Percentiles rank a stretch among this genome's conserved stretches.
phyloP scores from a whole-genome alignment of 2,113 vertebrate genomes.

The Festucalex cinctus region DNA sequence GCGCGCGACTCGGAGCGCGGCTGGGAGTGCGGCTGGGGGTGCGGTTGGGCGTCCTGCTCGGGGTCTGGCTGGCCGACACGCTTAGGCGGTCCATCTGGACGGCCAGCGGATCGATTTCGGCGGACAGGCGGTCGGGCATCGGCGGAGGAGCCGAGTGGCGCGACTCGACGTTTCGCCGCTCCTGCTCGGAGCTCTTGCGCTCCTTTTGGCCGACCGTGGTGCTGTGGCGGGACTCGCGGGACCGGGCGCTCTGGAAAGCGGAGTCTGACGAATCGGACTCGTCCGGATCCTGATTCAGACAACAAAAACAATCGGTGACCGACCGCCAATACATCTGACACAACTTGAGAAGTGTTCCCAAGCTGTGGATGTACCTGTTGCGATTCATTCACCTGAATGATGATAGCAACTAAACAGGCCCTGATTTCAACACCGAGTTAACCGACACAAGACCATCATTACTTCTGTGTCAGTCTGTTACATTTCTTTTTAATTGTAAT shows the following conservation, averaged over 20 bases:
- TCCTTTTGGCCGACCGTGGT: constrained; percentile 89
- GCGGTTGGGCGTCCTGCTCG: constrained; percentile 72
- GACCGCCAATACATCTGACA: neutral
- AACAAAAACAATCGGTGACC: constrained; percentile 4
- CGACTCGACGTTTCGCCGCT: constrained; percentile 52
- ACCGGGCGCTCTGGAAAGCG: constrained; percentile 92
- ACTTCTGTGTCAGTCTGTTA: too few relatives aligned
- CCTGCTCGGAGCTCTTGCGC: constrained; percentile 71
- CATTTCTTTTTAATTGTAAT: too few relatives aligned
- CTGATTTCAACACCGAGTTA: too few relatives aligned
- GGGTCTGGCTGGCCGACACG: constrained; percentile 76
- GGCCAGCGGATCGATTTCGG: constrained; percentile 86
- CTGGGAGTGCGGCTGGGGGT: constrained; percentile 73
- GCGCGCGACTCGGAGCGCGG: constrained; percentile 75
- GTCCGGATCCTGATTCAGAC: constrained; percentile 77
- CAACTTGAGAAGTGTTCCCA: neutral
- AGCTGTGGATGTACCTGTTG: too few relatives aligned
- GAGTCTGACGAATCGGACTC: constrained; percentile 96
- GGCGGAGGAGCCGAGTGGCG: constrained; percentile 71
- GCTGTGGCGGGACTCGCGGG: constrained; percentile 91
- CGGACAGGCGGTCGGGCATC: constrained; percentile 82
- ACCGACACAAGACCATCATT: too few relatives aligned
- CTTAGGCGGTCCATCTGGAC: constrained; percentile 95
- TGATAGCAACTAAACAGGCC: too few relatives aligned
- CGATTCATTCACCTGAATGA: too few relatives aligned